Evolutionary conservation across 53 echinoderm and acorn worm species (phyloP).

Genomic region (Echinarachnius parma): DNA sequence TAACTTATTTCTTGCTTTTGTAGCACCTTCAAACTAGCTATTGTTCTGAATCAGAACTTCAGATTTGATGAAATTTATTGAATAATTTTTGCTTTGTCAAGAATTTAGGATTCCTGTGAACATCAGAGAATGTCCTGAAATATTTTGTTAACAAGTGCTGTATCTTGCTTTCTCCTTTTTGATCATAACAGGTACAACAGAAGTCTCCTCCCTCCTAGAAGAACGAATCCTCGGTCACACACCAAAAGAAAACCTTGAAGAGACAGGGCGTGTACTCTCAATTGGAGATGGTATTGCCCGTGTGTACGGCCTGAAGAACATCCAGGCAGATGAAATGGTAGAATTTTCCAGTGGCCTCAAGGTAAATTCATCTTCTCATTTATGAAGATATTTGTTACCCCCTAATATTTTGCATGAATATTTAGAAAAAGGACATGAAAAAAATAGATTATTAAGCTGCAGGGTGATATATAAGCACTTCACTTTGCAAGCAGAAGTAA

Average conservation of each 20-base stretch:
- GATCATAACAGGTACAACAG: slow-evolving; percentile 70
- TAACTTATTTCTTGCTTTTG: too few species aligned
- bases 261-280: slow-evolving; percentile 95
- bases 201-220: slow-evolving; percentile 92
- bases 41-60: too few species aligned
- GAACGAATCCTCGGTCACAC: slow-evolving; percentile 92
- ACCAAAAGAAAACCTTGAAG: slow-evolving; percentile 96
- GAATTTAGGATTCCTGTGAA: too few species aligned
- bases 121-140: not conserved
- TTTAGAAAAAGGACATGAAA: too few species aligned
- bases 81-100: too few species aligned
- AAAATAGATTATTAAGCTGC: too few species aligned
- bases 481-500: too few species aligned
- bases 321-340: slow-evolving; percentile 99
- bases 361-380: slow-evolving; percentile 61
- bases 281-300: slow-evolving; percentile 99
- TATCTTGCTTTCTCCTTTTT: not conserved
- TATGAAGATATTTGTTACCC: too few species aligned
- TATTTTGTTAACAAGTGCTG: not conserved
- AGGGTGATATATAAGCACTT: too few species aligned
- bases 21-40: too few species aligned
- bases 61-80: too few species aligned
- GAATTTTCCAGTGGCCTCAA: slow-evolving; percentile 99
- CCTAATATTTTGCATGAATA: too few species aligned
- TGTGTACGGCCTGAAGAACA: slow-evolving; percentile 98